Evolutionary conservation across 1,140 invertebrate species (phyloP).

Genomic region (Drosophila rufa): DNA sequence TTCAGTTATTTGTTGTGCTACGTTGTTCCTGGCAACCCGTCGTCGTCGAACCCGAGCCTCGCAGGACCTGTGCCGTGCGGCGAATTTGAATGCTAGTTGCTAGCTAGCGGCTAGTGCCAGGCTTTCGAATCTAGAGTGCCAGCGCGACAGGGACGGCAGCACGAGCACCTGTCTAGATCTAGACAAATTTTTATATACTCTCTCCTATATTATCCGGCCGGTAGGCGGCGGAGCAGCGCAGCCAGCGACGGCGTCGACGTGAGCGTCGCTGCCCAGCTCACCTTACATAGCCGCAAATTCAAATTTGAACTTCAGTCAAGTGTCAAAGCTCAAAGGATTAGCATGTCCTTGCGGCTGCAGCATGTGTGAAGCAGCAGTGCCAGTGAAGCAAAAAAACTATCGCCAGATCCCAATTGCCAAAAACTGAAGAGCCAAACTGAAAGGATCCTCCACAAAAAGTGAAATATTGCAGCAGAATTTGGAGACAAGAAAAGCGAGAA

Average conservation of each 20-base stretch:
- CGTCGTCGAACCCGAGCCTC: conserved; percentile 13
- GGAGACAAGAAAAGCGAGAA: neutral
- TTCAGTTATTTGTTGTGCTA: conserved; percentile 70
- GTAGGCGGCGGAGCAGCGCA: conserved; percentile 54
- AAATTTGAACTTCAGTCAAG: conserved; percentile 83
- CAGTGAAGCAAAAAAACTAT: conserved; percentile 26
- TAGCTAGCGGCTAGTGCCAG: conserved; percentile 4
- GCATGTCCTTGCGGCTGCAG: conserved; percentile 75
- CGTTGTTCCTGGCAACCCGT: conserved; percentile 68
- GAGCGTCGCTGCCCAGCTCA: conserved; percentile 39
- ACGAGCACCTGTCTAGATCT: conserved; percentile 78
- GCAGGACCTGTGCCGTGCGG: conserved; percentile 45
- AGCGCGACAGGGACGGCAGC: conserved; percentile 63
- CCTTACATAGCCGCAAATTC: conserved; percentile 78
- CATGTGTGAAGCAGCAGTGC: conserved; percentile 23
- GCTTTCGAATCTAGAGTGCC: conserved; percentile 25
- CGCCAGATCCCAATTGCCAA: conserved; percentile 11
- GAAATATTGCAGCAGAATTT: neutral
- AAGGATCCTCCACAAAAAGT: conserved; percentile 13
- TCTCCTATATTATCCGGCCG: conserved; percentile 27
- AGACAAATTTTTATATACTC: conserved; percentile 50
- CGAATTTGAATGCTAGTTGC: conserved; percentile 49
- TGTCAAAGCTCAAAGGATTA: conserved; percentile 84
- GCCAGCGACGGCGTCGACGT: conserved; percentile 21
- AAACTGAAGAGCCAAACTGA: neutral